Base-by-base conservation (phyloP, 2,888 invertebrate species). In the Lepetodrilus schrolli region DNA sequence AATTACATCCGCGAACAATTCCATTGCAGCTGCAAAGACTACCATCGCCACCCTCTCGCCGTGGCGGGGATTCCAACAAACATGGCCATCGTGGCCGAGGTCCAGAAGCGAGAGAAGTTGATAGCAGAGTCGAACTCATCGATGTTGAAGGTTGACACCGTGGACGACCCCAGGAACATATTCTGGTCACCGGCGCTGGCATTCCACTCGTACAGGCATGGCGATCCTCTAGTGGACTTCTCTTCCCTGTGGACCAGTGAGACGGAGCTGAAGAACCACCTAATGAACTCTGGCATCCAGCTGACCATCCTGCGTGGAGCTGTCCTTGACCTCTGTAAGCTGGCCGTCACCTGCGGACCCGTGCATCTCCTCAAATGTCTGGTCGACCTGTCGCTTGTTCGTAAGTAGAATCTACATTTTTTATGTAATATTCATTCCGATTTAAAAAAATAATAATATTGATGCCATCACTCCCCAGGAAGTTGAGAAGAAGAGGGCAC, bases 121-220 rank as follows among this genome's bases (percentile, higher is more conserved):
- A 66, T 78, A 3, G 8, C 72, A 17, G 37, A 34, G 1, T 74
- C 73, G 0, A 30, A 72, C 10, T 26, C 20, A 30, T 30, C 66
- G 5, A 30, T 10, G 10, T 20, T 48, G 1, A 34, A 20, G 13
- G 49, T 37, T 20, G 73, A 78, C 21, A 69, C 34, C 8, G n/a
- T 70, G 10, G 78, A 80, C 4, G 76, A 77, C 68, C 74, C 74
- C 21, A 49, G 84, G 66, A 84, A 84, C 68, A 82, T 84, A 58
- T 87, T 87, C 75, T 88, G 88, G 88, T 78, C 79, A 3, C 82
- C 87, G 0, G 50, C 75, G 10, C 74, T 88, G 50, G 80, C 83
- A 8, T 85, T 87, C 48, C 78, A 81, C 77, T 80, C 80, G 0
- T 86, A 83, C 70, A 79, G 76, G 48, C 78, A 82, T 75, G 86